Conservation (phyloP, 2,797 vertebrate genomes). For the Merluccius polli region DNA sequence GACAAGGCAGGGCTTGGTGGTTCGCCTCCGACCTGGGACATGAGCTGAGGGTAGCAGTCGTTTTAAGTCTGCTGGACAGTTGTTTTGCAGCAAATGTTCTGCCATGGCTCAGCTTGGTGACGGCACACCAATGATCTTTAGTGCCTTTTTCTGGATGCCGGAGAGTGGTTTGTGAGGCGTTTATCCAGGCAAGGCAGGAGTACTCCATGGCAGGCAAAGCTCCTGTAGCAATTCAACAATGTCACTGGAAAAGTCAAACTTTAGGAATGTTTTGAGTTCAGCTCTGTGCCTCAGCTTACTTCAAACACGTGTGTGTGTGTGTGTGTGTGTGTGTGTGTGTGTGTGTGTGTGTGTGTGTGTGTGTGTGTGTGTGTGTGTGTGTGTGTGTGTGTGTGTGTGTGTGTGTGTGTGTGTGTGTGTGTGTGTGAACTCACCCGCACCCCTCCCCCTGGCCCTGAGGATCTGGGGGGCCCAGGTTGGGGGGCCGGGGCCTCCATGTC, state of each 20-base stretch:
- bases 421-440: neutral
- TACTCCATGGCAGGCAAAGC: neutral
- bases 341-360: neutral
- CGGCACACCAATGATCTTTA: no score
- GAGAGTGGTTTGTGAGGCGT: no score
- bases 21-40: no score
- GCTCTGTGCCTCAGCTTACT: neutral
- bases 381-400: neutral
- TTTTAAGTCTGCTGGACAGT: no score
- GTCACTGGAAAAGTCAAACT: neutral
- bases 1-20: no score
- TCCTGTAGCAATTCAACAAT: neutral
- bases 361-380: neutral
- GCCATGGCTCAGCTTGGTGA: no score
- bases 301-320: neutral
- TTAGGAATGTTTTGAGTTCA: neutral
- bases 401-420: neutral
- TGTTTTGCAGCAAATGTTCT: no score
- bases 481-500: conserved; percentile 37
- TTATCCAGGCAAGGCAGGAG: no score
- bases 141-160: no score
- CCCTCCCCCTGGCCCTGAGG: conserved; percentile 27
- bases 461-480: conserved; percentile 39
- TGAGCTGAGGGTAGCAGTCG: no score
- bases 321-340: neutral